phyloP scores from a whole-genome alignment of 2,113 vertebrate species.

The Etheostoma cragini region DNA sequence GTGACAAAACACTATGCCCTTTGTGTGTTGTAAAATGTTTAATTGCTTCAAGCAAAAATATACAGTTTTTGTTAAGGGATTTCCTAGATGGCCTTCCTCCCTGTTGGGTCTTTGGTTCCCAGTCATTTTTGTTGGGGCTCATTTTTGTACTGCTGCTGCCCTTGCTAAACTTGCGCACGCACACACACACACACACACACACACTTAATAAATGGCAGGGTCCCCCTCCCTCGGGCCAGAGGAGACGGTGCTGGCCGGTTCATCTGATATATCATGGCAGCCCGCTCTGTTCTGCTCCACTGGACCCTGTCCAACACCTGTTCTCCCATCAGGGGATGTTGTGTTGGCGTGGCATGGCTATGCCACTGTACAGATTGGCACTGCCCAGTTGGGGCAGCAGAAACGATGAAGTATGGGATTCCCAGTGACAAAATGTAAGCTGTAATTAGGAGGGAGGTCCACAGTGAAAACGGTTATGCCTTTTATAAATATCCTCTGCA shows the following conservation, averaged over 20 bases:
- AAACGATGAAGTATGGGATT: conserved; percentile 75
- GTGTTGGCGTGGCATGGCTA: conserved; percentile 86
- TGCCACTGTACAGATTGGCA: conserved; percentile 77
- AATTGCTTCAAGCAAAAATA: conserved; percentile 29
- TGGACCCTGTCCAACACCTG: conserved; percentile 84
- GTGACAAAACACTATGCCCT: neutral
- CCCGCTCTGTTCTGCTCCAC: conserved; percentile 75
- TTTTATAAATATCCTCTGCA: conserved; percentile 29
- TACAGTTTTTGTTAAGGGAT: conserved; percentile 53
- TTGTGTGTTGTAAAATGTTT: conserved; percentile 1
- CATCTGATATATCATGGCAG: conserved; percentile 76
- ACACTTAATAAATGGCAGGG: conserved; percentile 81
- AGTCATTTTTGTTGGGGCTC: conserved; percentile 60
- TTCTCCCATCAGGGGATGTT: conserved; percentile 82
- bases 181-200: conserved; percentile 33
- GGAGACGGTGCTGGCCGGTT: conserved; percentile 71
- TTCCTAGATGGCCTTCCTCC: conserved; percentile 61
- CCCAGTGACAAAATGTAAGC: conserved; percentile 63
- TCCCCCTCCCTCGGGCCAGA: conserved; percentile 81
- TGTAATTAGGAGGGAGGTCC: conserved; percentile 64
- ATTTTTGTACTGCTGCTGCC: conserved; percentile 57
- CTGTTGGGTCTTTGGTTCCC: conserved; percentile 55
- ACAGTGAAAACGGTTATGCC: conserved; percentile 17
- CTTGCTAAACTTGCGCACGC: conserved; percentile 29
- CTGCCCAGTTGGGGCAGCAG: conserved; percentile 70